Evolutionary conservation across 2,797 vertebrate genomes (phyloP), one percentile per base, ranked within the genome.

Genomic region (Siniperca scherzeri): DNA sequence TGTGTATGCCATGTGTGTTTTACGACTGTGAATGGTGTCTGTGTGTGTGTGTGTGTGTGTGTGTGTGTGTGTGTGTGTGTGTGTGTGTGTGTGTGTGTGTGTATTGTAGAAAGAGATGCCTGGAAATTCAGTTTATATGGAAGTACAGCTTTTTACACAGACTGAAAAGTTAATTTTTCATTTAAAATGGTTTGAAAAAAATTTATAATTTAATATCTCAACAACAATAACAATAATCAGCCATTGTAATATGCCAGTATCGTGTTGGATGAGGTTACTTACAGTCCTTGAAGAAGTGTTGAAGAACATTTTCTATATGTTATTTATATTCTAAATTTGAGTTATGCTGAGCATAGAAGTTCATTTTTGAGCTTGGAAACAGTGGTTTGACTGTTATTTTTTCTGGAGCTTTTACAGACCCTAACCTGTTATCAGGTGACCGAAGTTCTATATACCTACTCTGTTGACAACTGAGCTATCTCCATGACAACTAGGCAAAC

Each of bases 1-100:
- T 77, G 61, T 79, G 79, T 27, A 74, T 72, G 61, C 64, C 59
- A 69, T 81, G 76, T 70, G 71, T 83, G 78, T 78, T 90, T 76
- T 72, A 81, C 33, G 76, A 52, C 77, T 79, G 27, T 70, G 60
- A 57, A 71, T 27, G 7, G 30, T 42, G 10, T 46, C 33, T 74
- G 52, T 55, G 46, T 53, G 56, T 60, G 21, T 56, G 68, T 25
- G 38, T 25, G 38, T 25, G 62, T 22, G 46, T 21, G 16, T 7
- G 42, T 33, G 56, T 30, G 59, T 61, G 33, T 36, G 8, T n/a
- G 60, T 22, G 48, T 22, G 17, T 4, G 44, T 36, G 59, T 36
- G 61, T 64, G 38, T 30, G 44, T 36, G 59, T 36, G 61, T 64
- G 38, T 30, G 27, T 30, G 27, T 30, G 27, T 30, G 30, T 30